Evolutionary conservation across 2,113 vertebrate species (phyloP).

Genomic region (Nansenia antarctica): DNA sequence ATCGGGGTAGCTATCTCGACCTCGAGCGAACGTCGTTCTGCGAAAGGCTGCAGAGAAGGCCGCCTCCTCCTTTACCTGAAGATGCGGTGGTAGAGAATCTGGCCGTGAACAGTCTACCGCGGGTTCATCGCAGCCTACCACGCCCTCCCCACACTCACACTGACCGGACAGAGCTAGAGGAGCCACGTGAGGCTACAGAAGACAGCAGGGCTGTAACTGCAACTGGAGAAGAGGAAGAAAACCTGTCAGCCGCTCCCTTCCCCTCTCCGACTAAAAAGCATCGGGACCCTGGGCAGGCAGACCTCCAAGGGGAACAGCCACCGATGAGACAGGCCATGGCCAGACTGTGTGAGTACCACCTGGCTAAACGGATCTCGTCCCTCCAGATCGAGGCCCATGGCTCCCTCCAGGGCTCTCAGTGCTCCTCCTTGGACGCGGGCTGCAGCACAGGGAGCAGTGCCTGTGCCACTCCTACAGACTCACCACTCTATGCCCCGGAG

Average conservation of each 20-base stretch:
- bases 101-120: constrained; percentile 70
- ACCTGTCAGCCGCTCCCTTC: constrained; percentile 76
- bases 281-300: constrained; percentile 65
- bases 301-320: constrained; percentile 71
- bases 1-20: constrained; percentile 79
- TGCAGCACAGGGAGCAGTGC: constrained; percentile 87
- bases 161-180: constrained; percentile 62
- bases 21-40: constrained; percentile 89
- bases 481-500: constrained; percentile 82
- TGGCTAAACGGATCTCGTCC: constrained; percentile 90
- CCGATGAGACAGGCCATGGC: constrained; percentile 82
- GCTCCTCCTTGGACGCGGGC: constrained; percentile 91
- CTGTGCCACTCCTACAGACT: constrained; percentile 85
- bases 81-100: constrained; percentile 62
- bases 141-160: constrained; percentile 67
- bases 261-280: constrained; percentile 83
- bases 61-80: constrained; percentile 53
- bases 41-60: constrained; percentile 82
- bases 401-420: constrained; percentile 90
- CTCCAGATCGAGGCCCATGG: constrained; percentile 89
- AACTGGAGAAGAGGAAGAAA: constrained; percentile 77
- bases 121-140: constrained; percentile 67
- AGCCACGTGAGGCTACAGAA: constrained; percentile 41
- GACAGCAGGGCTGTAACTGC: constrained; percentile 56
- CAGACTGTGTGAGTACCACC: constrained; percentile 90